Conservation (phyloP, 2,113 vertebrate species). For the Guaruba guarouba region DNA sequence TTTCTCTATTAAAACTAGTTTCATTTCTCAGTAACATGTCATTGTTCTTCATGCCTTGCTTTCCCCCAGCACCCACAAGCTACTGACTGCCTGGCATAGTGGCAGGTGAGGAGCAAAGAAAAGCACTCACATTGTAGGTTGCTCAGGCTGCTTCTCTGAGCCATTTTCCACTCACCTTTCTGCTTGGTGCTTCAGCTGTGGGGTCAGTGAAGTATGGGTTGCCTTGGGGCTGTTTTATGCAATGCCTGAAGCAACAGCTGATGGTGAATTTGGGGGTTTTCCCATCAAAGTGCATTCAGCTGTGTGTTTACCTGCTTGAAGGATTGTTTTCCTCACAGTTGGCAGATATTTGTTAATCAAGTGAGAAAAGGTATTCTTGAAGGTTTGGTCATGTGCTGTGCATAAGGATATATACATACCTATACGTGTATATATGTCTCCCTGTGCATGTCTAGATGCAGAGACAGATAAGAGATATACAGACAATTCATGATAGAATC, state of each 20-base stretch:
- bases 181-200: not conserved
- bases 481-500: not conserved
- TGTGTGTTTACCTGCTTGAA: not conserved
- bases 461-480: not conserved
- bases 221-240: not conserved
- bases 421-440: too few species aligned
- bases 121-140: not conserved
- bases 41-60: not conserved
- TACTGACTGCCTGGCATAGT: fast-evolving
- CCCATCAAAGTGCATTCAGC: not conserved
- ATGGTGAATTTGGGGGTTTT: not conserved
- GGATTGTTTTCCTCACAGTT: not conserved
- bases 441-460: not conserved
- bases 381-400: not conserved
- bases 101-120: not conserved
- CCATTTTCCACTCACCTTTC: not conserved
- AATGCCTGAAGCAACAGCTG: not conserved
- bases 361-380: not conserved
- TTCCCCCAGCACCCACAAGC: fast-evolving
- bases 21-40: not conserved
- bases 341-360: not conserved
- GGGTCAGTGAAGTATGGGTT: not conserved
- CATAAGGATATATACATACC: not conserved
- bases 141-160: not conserved
- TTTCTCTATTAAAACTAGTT: not conserved